Evolutionary conservation across 1,140 invertebrate species (phyloP), one percentile per base, ranked within the genome.

Genomic region (Leptoteleia sp.): DNA sequence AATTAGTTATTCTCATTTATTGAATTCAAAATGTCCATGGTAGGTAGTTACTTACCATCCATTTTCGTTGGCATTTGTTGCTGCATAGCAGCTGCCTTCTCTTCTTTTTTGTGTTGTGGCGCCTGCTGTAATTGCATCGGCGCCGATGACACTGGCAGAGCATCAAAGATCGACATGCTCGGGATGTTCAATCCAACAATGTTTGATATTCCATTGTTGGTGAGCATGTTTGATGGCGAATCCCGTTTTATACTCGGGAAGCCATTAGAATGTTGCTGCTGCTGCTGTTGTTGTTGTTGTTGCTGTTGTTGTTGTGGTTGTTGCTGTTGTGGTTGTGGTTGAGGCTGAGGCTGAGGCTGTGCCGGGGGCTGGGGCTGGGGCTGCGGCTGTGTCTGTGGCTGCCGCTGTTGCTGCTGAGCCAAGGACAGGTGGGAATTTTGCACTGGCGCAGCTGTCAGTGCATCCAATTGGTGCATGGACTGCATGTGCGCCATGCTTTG

Each of bases 121-220:
- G 90, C 82, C 29, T 91, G 90, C 5, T 90, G 84, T 35, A 88
- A 84, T 55, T 90, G 81, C 82, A 88, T 88, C 8, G 90, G 89
- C 54, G 90, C 86, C 38, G 87, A 78, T 8, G 86, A 79, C 9
- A 90, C 84, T 15, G 91, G 91, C 13, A 92, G 13, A 1, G 50
- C 52, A 84, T 94, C 93, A 70, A 94, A 94, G 65, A 94, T 93
- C 1, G 93, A 93, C n/a, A 91, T 89, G 2, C 89, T 87, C 1
- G 87, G 83, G 77, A 92, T 90, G 29, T 86, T 87, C 6, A 89
- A 85, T n/a, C 84, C 64, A 8, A 73, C 83, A 52, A 89, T 84
- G 16, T 81, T 86, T 0, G 91, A 85, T 47, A 91, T 88, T 0
- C 90, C 89, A 48, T 91, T 91, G 52, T 88, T 89, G 37, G 89